These are phyloP conservation scores for Pocillopora verrucosa DNA, from an alignment of 64 coral and sea anemone genomes.

Conservation along the genomic window DNA sequence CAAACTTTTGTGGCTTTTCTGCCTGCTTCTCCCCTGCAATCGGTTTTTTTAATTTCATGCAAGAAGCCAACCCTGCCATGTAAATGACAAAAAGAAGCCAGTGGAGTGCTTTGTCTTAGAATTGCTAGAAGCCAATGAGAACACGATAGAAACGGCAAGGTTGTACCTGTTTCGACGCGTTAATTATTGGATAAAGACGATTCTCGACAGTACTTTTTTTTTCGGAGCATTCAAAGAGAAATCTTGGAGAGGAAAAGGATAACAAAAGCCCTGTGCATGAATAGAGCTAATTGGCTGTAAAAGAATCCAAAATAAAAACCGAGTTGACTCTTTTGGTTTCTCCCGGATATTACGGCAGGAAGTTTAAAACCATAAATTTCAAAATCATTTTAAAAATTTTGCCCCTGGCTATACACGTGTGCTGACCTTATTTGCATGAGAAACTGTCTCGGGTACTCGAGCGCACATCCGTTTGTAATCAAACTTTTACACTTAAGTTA, in stretches of 20 bases:
- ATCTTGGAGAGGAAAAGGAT: not conserved
- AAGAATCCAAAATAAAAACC: not conserved
- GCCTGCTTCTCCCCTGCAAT: not conserved
- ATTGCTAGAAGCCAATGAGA: not conserved
- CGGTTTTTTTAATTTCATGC: not conserved
- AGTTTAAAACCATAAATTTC: constrained; percentile 19
- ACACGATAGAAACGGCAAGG: not conserved
- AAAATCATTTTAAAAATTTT: not conserved
- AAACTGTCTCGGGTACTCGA: constrained; percentile 10
- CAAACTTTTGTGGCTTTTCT: not conserved
- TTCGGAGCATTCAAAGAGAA: not conserved
- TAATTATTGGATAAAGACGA: not conserved
- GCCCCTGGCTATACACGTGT: constrained; percentile 31
- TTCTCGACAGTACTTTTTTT: not conserved
- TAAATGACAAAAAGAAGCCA: not conserved
- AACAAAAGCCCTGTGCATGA: not conserved
- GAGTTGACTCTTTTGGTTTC: not conserved
- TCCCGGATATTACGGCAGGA: not conserved
- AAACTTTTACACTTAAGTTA: constrained; percentile 43
- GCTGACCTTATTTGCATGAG: constrained; percentile 8
- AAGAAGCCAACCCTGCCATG: not conserved
- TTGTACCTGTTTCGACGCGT: not conserved
- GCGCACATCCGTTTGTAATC: constrained; percentile 55
- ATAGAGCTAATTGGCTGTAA: not conserved
- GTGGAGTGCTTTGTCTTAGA: not conserved